Percentiles rank a stretch among this genome's conserved stretches.
phyloP scores from a whole-genome alignment of 2,113 vertebrate genomes.

The Rhagologus leucostigma region DNA sequence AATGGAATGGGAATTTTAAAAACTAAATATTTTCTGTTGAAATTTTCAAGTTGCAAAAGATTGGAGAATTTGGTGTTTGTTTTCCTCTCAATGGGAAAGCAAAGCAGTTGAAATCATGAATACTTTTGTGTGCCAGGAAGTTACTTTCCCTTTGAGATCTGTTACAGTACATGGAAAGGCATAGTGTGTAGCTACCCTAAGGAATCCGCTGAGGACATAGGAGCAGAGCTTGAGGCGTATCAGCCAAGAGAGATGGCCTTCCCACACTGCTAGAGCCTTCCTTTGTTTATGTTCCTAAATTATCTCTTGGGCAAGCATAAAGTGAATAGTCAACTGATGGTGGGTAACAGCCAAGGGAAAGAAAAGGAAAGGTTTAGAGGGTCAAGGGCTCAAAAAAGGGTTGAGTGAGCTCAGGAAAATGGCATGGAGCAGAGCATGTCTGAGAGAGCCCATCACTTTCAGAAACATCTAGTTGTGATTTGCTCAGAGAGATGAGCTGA shows the following conservation, averaged over 20 bases:
- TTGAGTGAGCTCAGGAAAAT: neutral
- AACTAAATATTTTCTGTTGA: neutral
- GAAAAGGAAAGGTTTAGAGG: neutral
- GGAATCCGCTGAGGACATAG: neutral
- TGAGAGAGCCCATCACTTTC: neutral
- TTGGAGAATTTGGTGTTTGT: neutral
- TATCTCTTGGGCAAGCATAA: neutral
- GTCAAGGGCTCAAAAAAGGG: neutral
- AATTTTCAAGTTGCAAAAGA: neutral
- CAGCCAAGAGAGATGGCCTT: neutral
- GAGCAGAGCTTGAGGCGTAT: neutral
- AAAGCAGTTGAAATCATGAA: neutral
- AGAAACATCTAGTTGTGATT: neutral
- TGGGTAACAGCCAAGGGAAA: neutral
- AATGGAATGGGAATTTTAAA: neutral
- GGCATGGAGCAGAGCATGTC: neutral
- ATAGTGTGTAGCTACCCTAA: neutral
- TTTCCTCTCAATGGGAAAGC: neutral
- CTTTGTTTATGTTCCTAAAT: neutral
- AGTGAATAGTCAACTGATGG: neutral
- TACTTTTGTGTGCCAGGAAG: neutral
- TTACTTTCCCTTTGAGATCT: neutral
- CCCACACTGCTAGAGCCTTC: neutral
- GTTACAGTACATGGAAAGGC: neutral
- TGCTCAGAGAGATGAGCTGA: neutral